Evolutionary conservation across 1,140 invertebrate species (phyloP), one percentile per base, ranked within the genome.

Genomic region (Drosophila mauritiana): DNA sequence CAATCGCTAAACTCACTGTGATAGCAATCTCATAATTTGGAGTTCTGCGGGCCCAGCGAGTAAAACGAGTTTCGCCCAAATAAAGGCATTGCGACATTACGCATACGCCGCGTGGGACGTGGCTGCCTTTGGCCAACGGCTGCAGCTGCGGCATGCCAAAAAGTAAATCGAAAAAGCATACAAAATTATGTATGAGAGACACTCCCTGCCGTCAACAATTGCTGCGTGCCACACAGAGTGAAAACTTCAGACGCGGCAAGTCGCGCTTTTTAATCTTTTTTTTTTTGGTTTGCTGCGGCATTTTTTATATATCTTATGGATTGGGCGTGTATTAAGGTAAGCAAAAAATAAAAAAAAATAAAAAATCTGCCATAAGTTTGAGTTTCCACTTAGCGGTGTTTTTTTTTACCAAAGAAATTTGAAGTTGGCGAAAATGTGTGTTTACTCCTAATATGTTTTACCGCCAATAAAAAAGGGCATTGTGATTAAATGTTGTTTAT

Each of bases 71-170:
- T 86, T 85, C 43, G 43, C 36, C 48, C 37, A 36, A 58, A 27
- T 10, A 36, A 42, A 61, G 53, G 31, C 58, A 55, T 55, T 40
- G 65, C 65, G 37, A 61, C 69, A 80, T 89, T 88, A 88, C 84
- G 77, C 83, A 88, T 89, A 73, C 80, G 80, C 84, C 62, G 67
- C 48, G 79, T 88, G 84, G 80, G 83, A 59, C 45, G 63, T 59
- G 58, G 69, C 49, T 54, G 42, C 70, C 63, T 39, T 40, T 51
- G 51, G 54, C 69, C 49, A 69, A 42, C 51, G 45, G 36, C 37
- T 73, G 70, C 74, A 75, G 51, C 42, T 72, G 79, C 36, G 51
- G 58, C 59, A 65, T 69, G 54, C 61, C 37, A 82, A 68, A 73
- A 82, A n/a, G n/a, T 13, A 36, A 36, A 36, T 34, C 27, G 27